Evolutionary conservation across 1,140 invertebrate species (phyloP).

Genomic region (Drosophila carrolli): DNA sequence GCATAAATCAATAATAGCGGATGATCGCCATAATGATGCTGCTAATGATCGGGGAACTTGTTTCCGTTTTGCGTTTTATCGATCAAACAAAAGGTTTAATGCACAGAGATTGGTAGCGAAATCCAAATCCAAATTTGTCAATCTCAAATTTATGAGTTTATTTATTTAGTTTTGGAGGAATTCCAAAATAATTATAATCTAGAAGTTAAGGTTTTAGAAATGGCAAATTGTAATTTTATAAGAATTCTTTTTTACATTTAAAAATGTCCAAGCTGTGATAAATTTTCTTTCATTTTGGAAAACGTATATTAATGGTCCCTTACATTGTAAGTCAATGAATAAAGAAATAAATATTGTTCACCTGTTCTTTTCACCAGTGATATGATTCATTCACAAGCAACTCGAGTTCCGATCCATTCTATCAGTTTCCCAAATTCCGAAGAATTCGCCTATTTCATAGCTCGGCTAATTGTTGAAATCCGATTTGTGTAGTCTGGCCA

Average conservation of each 20-base stretch:
- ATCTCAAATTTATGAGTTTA: not conserved
- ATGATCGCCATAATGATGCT: constrained; percentile 16
- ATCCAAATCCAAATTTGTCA: constrained; percentile 11
- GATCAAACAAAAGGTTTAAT: constrained; percentile 1
- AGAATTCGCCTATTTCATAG: not conserved
- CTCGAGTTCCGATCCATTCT: constrained; percentile 6
- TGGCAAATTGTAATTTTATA: no score
- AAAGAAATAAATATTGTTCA: no score
- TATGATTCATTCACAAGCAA: constrained; percentile 17
- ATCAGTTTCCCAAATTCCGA: not conserved
- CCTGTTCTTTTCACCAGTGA: not conserved
- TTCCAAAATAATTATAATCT: no score
- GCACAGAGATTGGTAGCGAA: not conserved
- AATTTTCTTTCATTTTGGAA: no score
- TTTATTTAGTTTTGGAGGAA: not conserved
- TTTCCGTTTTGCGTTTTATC: constrained; percentile 19
- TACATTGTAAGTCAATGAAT: no score
- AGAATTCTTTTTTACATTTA: not conserved
- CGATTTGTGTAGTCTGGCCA: constrained; percentile 12
- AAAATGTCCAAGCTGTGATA: no score
- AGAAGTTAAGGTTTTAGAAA: no score
- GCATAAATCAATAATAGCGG: constrained; percentile 65
- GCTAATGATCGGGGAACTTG: constrained; percentile 36
- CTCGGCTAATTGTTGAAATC: constrained; percentile 9
- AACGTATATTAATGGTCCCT: no score